A percentile compares a stretch with the other conserved stretches of the same genome.
These are phyloP conservation scores for Scaptodrosophila latifasciaeformis DNA, from an alignment of 2,888 invertebrate species.

Conservation along the genomic window DNA sequence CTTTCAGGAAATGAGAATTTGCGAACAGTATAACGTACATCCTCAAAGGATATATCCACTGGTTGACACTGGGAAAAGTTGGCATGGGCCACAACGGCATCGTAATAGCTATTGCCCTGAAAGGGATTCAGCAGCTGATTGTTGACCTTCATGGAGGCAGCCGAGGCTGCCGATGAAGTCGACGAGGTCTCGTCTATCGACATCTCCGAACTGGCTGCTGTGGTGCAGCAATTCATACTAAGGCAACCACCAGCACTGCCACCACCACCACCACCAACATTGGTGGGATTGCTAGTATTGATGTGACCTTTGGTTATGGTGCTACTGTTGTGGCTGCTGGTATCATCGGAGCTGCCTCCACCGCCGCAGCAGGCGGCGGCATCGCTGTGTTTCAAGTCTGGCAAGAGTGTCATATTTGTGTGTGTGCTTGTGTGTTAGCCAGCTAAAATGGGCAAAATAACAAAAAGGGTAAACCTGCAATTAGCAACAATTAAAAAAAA, in stretches of 20 bases:
- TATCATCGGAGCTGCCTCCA: conserved; percentile 23
- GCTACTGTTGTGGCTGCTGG: conserved; percentile 39
- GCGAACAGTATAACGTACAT: conserved; percentile 80
- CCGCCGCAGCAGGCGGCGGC: conserved; percentile 48
- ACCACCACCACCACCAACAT: conserved; percentile 9
- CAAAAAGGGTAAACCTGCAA: neutral
- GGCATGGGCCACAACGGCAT: conserved; percentile 40
- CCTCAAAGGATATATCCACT: conserved; percentile 81
- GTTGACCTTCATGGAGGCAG: conserved; percentile 44
- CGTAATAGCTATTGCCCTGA: conserved; percentile 34
- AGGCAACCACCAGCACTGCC: conserved; percentile 27
- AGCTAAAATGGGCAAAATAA: too few species aligned
- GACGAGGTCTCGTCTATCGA: conserved; percentile 61
- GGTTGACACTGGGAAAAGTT: conserved; percentile 76
- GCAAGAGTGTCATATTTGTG: conserved; percentile 64
- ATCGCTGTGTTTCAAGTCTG: conserved; percentile 64
- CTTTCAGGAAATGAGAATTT: conserved; percentile 78
- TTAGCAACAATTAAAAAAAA: conserved; percentile 9
- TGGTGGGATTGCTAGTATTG: too few species aligned
- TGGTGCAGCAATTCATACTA: conserved; percentile 66
- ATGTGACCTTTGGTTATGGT: conserved; percentile 22
- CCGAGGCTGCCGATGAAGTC: conserved; percentile 30
- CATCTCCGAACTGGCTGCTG: conserved; percentile 63
- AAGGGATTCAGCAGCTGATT: conserved; percentile 48
- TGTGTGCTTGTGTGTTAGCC: conserved; percentile 9